These are phyloP conservation scores for Tolypeutes matacus DNA, from an alignment of 2,797 vertebrate genomes.

Conservation along the genomic window DNA sequence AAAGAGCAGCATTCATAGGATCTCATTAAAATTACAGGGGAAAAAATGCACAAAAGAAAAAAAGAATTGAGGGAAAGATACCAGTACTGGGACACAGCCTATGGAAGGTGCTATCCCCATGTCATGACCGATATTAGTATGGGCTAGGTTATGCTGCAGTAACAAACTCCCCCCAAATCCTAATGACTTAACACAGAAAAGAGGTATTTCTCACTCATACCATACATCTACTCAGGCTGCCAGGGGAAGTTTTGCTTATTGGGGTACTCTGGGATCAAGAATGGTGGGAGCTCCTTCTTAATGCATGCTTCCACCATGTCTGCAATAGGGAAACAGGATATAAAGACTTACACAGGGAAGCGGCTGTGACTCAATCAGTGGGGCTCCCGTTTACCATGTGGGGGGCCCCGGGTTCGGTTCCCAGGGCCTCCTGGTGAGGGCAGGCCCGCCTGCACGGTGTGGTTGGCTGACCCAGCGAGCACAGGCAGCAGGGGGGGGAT, in stretches of 20 bases:
- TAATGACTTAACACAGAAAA: background rate
- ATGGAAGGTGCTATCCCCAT: background rate
- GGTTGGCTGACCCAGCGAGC: too few relatives aligned
- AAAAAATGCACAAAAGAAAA: background rate
- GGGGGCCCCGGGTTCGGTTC: too few relatives aligned
- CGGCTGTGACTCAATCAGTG: too few relatives aligned
- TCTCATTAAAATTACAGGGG: background rate
- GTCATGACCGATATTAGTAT: background rate
- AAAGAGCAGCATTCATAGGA: background rate
- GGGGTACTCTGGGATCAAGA: too few relatives aligned
- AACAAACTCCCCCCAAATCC: background rate
- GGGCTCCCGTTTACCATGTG: too few relatives aligned
- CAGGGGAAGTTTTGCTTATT: background rate
- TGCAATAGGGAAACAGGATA: background rate
- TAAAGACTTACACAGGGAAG: background rate
- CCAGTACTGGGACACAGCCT: background rate
- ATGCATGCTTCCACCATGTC: background rate
- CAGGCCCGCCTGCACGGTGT: too few relatives aligned
- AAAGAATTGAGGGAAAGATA: background rate
- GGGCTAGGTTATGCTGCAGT: background rate
- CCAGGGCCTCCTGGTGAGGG: too few relatives aligned
- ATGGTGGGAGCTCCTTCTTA: background rate
- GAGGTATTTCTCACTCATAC: background rate
- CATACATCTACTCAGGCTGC: rapidly evolving
- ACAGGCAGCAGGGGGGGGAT: too few relatives aligned